phyloP scores from a whole-genome alignment of 2,888 invertebrate genomes.

The Monochamus alternatus region DNA sequence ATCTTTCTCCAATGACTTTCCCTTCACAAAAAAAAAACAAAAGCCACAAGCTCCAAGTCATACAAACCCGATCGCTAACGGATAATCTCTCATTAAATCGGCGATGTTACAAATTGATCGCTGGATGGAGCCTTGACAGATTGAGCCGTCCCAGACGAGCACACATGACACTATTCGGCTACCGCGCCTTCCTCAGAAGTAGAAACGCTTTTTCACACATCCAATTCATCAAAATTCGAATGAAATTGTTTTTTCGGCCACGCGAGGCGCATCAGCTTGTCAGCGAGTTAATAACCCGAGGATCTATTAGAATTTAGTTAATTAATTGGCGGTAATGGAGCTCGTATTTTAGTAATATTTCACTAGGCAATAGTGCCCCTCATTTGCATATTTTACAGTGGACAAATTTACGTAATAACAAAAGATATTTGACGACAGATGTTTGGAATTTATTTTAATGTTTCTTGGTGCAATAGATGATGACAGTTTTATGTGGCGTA shows the following conservation, averaged over 20 bases:
- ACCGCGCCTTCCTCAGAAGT: constrained; percentile 16
- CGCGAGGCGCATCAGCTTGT: constrained; percentile 27
- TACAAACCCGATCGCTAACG: constrained; percentile 13
- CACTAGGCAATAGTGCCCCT: not conserved
- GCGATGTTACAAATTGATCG: constrained; percentile 58
- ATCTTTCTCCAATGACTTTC: constrained; percentile 25
- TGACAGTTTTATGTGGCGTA: too few relatives aligned
- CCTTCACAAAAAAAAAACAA: constrained; percentile 11
- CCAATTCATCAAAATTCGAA: constrained; percentile 38
- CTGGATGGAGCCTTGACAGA: constrained; percentile 54
- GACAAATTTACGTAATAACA: too few relatives aligned
- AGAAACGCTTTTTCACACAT: constrained; percentile 29
- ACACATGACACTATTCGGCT: constrained; percentile 31
- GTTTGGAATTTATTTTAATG: too few relatives aligned
- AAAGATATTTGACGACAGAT: too few relatives aligned
- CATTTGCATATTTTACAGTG: too few relatives aligned
- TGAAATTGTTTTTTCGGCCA: constrained; percentile 31
- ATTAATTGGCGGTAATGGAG: constrained; percentile 15
- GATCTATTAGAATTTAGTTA: constrained; percentile 25
- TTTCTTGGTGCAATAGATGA: too few relatives aligned
- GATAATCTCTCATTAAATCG: constrained; percentile 48
- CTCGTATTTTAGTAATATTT: constrained; percentile 20
- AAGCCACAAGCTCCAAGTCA: constrained; percentile 31
- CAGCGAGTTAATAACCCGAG: constrained; percentile 24
- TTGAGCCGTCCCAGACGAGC: constrained; percentile 55